Evolutionary conservation across 2,113 vertebrate genomes (phyloP).

Genomic region (Amphilophus citrinellus): DNA sequence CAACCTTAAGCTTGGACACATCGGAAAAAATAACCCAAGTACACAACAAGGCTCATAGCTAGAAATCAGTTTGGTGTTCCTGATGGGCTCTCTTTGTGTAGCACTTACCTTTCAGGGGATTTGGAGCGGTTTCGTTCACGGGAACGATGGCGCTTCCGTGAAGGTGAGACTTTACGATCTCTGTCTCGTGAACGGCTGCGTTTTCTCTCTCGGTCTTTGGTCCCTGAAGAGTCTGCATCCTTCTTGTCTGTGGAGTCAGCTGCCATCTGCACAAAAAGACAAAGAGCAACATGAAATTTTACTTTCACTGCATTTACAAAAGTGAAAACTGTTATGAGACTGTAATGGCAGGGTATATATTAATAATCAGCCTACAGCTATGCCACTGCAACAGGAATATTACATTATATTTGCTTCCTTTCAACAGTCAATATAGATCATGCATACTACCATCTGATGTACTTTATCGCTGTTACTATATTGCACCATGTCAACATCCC

Average conservation of each 20-base stretch:
- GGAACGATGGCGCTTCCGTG: conserved; percentile 88
- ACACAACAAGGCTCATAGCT: neutral
- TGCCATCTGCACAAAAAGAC: conserved; percentile 86
- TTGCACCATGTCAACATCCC: neutral
- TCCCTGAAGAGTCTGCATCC: conserved; percentile 85
- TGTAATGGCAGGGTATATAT: neutral
- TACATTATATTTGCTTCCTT: neutral
- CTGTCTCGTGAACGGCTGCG: conserved; percentile 89
- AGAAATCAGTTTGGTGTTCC: neutral
- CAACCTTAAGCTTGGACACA: neutral
- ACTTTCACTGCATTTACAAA: neutral
- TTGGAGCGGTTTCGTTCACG: conserved; percentile 92
- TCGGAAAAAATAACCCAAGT: neutral
- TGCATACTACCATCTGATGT: neutral
- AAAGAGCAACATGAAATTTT: neutral
- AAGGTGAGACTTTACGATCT: conserved; percentile 88
- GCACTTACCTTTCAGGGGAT: conserved; percentile 87
- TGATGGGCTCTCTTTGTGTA: neutral
- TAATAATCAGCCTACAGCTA: neutral
- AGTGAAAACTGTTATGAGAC: neutral
- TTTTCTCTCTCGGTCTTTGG: conserved; percentile 89
- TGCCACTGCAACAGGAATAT: neutral
- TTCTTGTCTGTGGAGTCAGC: conserved; percentile 91
- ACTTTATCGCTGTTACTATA: neutral
- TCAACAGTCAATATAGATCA: neutral